These are phyloP conservation scores for Phoronis australis DNA, from an alignment of 2,888 invertebrate species.

Conservation along the genomic window DNA sequence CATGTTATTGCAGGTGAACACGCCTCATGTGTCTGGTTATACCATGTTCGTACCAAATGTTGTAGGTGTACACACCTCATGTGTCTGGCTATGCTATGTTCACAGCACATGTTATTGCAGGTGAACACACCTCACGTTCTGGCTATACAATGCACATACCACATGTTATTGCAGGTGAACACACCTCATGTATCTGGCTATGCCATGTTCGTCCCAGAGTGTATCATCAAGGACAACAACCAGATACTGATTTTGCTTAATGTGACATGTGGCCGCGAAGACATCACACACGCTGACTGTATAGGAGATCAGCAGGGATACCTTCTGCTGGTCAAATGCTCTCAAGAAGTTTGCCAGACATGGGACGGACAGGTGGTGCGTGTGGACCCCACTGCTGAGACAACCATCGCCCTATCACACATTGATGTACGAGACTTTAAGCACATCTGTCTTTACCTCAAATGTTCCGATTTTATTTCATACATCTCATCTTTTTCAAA, in stretches of 20 bases:
- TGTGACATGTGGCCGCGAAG: slow-evolving; percentile 54
- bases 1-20: slow-evolving; percentile 30
- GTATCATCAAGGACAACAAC: slow-evolving; percentile 40
- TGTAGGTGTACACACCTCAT: slow-evolving; percentile 44
- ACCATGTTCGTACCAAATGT: slow-evolving; percentile 53
- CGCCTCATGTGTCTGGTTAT: slow-evolving; percentile 49
- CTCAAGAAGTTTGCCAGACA: slow-evolving; percentile 23
- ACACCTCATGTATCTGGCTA: slow-evolving; percentile 50
- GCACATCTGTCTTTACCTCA: background rate
- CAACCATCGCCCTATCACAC: slow-evolving; percentile 53
- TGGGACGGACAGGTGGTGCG: slow-evolving; percentile 50
- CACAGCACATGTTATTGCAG: no score
- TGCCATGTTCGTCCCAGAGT: slow-evolving; percentile 53
- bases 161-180: slow-evolving; percentile 27
- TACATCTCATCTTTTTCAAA: background rate
- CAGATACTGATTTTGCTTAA: slow-evolving; percentile 53
- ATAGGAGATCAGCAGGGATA: slow-evolving; percentile 35
- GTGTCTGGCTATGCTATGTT: no score
- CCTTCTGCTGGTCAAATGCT: slow-evolving; percentile 47
- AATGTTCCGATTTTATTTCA: background rate
- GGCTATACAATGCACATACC: no score
- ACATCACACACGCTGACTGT: slow-evolving; percentile 18
- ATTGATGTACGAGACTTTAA: slow-evolving; percentile 41
- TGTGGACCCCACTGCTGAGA: slow-evolving; percentile 55
- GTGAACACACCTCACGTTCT: no score